These are phyloP conservation scores for Gallinago media DNA, from an alignment of 2,113 vertebrate genomes.

Conservation along the genomic window DNA sequence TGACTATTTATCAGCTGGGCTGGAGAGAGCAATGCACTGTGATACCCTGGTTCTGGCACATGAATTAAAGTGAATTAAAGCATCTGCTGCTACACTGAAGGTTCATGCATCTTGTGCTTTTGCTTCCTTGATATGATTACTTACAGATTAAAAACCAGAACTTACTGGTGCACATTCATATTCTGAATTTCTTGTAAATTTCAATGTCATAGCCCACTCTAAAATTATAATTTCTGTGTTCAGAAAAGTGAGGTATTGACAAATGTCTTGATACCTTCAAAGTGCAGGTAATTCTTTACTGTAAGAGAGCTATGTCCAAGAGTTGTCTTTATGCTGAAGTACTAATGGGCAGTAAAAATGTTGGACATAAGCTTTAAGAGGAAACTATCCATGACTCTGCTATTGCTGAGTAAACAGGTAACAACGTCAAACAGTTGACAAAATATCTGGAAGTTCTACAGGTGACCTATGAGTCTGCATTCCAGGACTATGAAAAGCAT, in stretches of 20 bases:
- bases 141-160: background rate
- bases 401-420: background rate
- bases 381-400: background rate
- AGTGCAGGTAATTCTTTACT: background rate
- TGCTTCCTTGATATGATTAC: background rate
- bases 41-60: background rate
- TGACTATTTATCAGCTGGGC: background rate
- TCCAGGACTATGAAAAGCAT: background rate
- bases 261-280: background rate
- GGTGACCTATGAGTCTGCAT: background rate
- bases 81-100: background rate
- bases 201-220: background rate
- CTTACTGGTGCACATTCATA: background rate
- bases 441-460: background rate
- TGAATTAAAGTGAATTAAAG: background rate
- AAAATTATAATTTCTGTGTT: background rate
- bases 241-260: background rate
- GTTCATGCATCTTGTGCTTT: background rate
- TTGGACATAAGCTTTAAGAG: background rate
- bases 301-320: background rate
- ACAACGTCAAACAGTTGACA: background rate
- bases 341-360: background rate
- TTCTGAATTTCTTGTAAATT: constrained; percentile 48
- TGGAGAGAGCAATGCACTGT: background rate
- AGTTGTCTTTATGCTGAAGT: background rate